Base-by-base conservation (phyloP, 2,888 invertebrate genomes). In the Byasa hedistus region DNA sequence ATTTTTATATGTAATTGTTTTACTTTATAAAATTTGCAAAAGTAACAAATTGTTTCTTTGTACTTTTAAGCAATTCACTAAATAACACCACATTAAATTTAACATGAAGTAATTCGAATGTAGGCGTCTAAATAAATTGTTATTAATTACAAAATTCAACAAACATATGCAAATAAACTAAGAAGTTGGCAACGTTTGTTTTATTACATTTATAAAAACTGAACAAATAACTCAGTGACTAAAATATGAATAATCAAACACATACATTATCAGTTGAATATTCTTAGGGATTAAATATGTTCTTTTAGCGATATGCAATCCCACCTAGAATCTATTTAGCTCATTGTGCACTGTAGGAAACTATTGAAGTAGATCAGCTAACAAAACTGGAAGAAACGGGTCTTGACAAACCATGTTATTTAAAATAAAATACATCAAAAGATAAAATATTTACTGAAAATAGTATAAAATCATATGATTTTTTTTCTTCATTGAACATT, bases 31-130 rank as follows among this genome's bases (percentile, higher is more conserved):
- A 94, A 94, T 94, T 94, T 94, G 93, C 93, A 94, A 94, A 94
- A 94, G 93, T 94, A 94, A 94, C 93, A 93, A 93, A 94, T 93
- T 87, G 93, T 91, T 89, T 91, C 85, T 92, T 94, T 94, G 94
- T 94, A 94, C 94, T 94, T 93, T 90, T 92, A 94, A 94, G 93
- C 94, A 93, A 93, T 94, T 93, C 93, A 89, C 92, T 92, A 92
- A 90, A 90, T 91, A 89, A 91, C 91, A 89, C 89, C 85, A 84
- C 84, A 86, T 84, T 83, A 82, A 86, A 88, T 88, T 86, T 82
- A 90, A 90, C 86, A 85, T 79, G 84, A 83, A 83, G 81, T 83
- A 86, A 84, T 84, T 82, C 76, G 82, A 86, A 89, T 82, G 82
- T 82, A 72, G 82, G 84, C 81, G 84, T 85, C 85, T 90, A 90